Evolutionary conservation across 2,888 invertebrate species (phyloP).

Genomic region (Aleiodes testaceus): DNA sequence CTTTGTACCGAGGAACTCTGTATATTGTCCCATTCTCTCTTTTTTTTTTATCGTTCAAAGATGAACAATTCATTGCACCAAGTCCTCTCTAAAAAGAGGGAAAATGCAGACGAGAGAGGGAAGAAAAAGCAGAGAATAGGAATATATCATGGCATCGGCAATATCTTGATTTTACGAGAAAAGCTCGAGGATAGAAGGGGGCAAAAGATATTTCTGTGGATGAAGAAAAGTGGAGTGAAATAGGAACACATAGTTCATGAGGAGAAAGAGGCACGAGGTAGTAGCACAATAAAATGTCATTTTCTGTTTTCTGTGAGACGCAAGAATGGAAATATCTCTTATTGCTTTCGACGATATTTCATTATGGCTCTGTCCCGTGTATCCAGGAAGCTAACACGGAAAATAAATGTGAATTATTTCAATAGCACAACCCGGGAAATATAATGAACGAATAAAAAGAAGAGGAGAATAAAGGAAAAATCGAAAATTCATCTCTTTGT

Average conservation of each 20-base stretch:
- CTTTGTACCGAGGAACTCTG: slow-evolving; percentile 10
- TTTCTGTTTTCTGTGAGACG: slow-evolving; percentile 21
- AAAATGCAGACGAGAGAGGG: slow-evolving; percentile 2
- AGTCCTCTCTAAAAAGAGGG: slow-evolving; percentile 15
- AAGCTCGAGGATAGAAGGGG: slow-evolving; percentile 46
- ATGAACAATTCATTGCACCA: slow-evolving; percentile 20
- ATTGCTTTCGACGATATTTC: slow-evolving; percentile 59
- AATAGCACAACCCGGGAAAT: slow-evolving; percentile 44
- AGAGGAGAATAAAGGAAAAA: background rate
- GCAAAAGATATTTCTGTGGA: no score
- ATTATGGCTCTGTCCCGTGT: slow-evolving; percentile 51
- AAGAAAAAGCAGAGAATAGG: slow-evolving; percentile 28
- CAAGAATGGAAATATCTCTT: slow-evolving; percentile 45
- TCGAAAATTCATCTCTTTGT: no score
- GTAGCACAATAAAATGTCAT: slow-evolving; percentile 29
- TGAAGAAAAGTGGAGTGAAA: slow-evolving; percentile 31
- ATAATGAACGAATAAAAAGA: slow-evolving; percentile 8
- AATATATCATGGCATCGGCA: slow-evolving; percentile 50
- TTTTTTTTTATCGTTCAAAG: slow-evolving; percentile 23
- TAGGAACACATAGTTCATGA: slow-evolving; percentile 13
- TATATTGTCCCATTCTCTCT: background rate
- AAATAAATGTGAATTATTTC: slow-evolving; percentile 62
- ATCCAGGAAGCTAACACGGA: slow-evolving; percentile 38
- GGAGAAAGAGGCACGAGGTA: background rate
- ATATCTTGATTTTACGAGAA: slow-evolving; percentile 55